Evolutionary conservation across 2,797 vertebrate species (phyloP).

Genomic region (Pseudochirops cupreus): DNA sequence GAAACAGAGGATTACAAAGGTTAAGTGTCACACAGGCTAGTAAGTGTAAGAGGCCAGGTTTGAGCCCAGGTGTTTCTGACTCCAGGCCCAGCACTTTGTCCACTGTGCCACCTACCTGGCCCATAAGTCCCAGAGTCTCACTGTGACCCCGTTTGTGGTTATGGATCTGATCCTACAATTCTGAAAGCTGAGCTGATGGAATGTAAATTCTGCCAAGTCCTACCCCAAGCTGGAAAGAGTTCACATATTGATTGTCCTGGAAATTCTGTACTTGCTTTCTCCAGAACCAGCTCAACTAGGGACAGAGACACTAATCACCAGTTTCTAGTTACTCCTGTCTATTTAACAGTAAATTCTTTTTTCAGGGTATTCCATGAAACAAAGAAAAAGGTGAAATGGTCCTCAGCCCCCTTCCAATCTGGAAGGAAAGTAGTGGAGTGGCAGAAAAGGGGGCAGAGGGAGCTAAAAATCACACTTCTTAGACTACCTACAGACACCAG

Average conservation of each 20-base stretch:
- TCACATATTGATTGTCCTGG: background rate
- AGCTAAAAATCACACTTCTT: background rate
- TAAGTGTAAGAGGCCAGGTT: background rate
- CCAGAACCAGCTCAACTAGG: background rate
- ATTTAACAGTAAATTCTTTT: background rate
- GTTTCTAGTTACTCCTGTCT: background rate
- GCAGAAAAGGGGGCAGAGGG: background rate
- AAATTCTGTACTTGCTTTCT: background rate
- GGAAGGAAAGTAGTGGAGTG: background rate
- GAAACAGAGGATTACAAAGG: background rate
- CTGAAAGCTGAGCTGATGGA: background rate
- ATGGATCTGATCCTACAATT: background rate
- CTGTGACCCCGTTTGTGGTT: background rate
- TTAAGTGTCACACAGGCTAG: background rate
- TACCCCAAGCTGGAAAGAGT: background rate
- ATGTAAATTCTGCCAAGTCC: background rate
- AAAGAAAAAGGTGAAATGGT: background rate
- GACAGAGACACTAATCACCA: background rate
- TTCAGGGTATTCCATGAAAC: background rate
- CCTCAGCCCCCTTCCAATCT: background rate
- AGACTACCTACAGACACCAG: background rate
- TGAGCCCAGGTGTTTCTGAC: background rate
- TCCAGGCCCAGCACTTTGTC: background rate
- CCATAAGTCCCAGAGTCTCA: background rate
- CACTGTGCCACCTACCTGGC: background rate